phyloP scores from a whole-genome alignment of 2,888 invertebrate species.

The Pristionchus japonicus region DNA sequence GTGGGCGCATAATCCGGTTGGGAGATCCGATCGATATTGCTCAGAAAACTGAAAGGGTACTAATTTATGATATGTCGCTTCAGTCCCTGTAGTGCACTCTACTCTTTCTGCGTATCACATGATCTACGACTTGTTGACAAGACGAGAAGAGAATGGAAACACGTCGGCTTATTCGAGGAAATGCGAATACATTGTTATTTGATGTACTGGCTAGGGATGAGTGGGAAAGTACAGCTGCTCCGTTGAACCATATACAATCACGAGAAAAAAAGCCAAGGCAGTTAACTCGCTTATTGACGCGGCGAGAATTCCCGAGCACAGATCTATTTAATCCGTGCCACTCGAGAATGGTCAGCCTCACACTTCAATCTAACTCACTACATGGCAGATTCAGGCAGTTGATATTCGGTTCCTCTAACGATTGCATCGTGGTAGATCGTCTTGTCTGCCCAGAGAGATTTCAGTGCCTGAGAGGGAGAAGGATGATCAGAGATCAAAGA shows the following conservation, averaged over 20 bases:
- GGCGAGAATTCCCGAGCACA: not conserved
- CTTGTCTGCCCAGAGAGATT: constrained; percentile 66
- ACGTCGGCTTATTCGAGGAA: not conserved
- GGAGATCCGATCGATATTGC: constrained; percentile 67
- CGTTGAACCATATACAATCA: not conserved
- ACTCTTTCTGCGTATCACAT: not conserved
- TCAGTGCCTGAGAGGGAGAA: constrained; percentile 56
- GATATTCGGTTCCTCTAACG: constrained; percentile 70
- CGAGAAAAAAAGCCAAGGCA: not conserved
- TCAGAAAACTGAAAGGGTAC: constrained; percentile 68
- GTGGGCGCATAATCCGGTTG: constrained; percentile 68
- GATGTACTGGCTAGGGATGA: not conserved
- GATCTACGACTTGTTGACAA: not conserved
- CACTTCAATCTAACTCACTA: constrained; percentile 59
- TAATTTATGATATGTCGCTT: not conserved
- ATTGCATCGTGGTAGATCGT: constrained; percentile 60
- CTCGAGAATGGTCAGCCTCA: not conserved
- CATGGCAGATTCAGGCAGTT: constrained; percentile 70
- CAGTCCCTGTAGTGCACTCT: not conserved
- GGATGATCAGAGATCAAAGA: not conserved
- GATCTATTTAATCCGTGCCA: not conserved
- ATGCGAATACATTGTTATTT: not conserved
- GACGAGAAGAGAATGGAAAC: not conserved
- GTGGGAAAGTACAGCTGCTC: not conserved
- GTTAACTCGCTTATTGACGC: not conserved